Evolutionary conservation across 2,113 vertebrate genomes (phyloP).

Genomic region (Myodes glareolus): DNA sequence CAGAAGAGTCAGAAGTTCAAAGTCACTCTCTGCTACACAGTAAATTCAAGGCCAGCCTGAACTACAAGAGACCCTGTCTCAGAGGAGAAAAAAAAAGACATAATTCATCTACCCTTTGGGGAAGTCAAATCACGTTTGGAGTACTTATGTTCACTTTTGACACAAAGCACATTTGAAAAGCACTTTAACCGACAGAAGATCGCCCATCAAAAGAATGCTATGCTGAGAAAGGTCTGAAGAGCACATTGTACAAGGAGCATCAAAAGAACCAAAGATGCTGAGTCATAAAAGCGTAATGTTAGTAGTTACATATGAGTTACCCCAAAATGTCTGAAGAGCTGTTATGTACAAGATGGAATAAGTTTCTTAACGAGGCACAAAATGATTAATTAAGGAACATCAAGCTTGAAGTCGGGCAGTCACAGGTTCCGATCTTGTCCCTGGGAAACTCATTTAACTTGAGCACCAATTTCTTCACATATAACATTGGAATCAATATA

Average conservation of each 20-base stretch:
- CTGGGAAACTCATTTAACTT: constrained; percentile 48
- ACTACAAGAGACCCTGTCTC: not conserved
- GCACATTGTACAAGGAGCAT: not conserved
- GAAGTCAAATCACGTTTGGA: not conserved
- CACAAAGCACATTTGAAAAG: constrained; percentile 12
- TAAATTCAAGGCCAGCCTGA: not conserved
- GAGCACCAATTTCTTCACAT: constrained; percentile 21
- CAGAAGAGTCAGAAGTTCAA: not conserved
- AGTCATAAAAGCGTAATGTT: constrained; percentile 42
- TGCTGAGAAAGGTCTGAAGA: constrained; percentile 1
- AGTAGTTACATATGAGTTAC: constrained; percentile 6
- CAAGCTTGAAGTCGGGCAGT: constrained; percentile 13
- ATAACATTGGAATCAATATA: constrained; percentile 46
- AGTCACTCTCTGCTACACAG: not conserved
- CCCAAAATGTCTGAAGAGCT: constrained; percentile 41
- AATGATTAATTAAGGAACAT: constrained; percentile 50
- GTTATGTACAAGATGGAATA: not conserved
- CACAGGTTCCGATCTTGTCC: not conserved
- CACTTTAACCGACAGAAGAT: not conserved
- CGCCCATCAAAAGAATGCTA: constrained; percentile 8
- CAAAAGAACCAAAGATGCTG: constrained; percentile 19
- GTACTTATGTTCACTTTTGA: constrained; percentile 1
- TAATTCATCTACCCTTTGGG: not conserved
- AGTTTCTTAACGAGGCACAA: constrained; percentile 11
- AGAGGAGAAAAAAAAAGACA: not conserved